phyloP scores from a whole-genome alignment of 2,113 vertebrate genomes.

The Otus sunia region DNA sequence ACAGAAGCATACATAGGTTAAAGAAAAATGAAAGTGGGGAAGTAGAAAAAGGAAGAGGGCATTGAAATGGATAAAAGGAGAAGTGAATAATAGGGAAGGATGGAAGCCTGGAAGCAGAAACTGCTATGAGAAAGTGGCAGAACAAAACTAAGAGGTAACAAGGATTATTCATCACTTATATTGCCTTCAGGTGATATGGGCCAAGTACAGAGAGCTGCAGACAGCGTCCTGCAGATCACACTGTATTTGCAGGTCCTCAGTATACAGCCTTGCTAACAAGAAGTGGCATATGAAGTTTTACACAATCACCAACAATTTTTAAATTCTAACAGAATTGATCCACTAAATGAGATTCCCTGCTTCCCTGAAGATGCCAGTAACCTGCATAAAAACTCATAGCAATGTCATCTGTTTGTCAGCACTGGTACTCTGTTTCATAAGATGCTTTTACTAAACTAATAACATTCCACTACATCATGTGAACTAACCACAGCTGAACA shows the following conservation, averaged over 20 bases:
- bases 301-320: not conserved
- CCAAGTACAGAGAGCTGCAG: not conserved
- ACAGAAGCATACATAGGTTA: not conserved
- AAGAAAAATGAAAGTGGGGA: not conserved
- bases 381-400: not conserved
- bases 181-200: not conserved
- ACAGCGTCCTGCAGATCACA: not conserved
- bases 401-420: not conserved
- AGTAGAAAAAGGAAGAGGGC: not conserved
- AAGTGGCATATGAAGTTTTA: not conserved
- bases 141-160: not conserved
- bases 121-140: not conserved
- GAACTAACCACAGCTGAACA: not conserved
- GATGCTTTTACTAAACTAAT: not conserved
- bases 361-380: not conserved
- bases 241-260: not conserved
- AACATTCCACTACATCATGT: not conserved
- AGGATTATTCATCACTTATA: not conserved
- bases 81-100: not conserved
- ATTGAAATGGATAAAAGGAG: not conserved
- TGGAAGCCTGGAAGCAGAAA: not conserved
- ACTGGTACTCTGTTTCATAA: not conserved
- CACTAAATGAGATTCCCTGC: not conserved
- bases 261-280: not conserved
- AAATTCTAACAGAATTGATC: not conserved